Conservation (phyloP, 1,140 invertebrate genomes). For the Drosophila triauraria region DNA sequence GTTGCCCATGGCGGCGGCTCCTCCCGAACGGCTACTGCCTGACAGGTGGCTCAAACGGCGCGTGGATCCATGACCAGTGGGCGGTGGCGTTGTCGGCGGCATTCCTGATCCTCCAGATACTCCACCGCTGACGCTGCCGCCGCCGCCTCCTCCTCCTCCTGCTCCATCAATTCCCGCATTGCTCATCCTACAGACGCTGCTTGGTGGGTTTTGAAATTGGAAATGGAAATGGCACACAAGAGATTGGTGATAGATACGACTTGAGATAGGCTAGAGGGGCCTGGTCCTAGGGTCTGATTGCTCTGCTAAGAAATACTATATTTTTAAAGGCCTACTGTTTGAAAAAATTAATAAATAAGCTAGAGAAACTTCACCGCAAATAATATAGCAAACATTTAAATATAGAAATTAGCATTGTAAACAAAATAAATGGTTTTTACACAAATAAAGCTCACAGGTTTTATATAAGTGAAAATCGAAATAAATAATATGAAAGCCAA, state of each 20-base stretch:
- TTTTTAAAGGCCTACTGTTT: neutral
- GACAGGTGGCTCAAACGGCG: slow-evolving; percentile 87
- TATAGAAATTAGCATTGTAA: neutral
- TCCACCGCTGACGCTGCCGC: slow-evolving; percentile 4
- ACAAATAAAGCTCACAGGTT: neutral
- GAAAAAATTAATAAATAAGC: neutral
- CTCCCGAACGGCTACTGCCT: slow-evolving; percentile 86
- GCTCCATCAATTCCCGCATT: slow-evolving; percentile 56
- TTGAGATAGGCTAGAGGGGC: slow-evolving; percentile 23
- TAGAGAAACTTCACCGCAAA: neutral
- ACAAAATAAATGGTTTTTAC: neutral
- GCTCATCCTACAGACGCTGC: slow-evolving; percentile 75
- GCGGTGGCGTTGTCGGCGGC: slow-evolving; percentile 71
- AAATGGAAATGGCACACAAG: slow-evolving; percentile 55
- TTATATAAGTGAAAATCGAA: neutral
- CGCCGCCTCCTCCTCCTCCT: slow-evolving; percentile 36
- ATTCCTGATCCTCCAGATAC: slow-evolving; percentile 19
- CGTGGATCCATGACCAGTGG: slow-evolving; percentile 86
- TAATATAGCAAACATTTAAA: too few relatives aligned
- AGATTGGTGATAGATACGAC: slow-evolving; percentile 37
- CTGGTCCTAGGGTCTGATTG: slow-evolving; percentile 19
- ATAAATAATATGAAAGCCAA: slow-evolving; percentile 1
- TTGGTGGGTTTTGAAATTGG: slow-evolving; percentile 38
- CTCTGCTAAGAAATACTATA: neutral
- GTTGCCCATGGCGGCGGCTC: slow-evolving; percentile 88